Evolutionary conservation across 2,797 vertebrate species (phyloP).

Genomic region (Masticophis lateralis): DNA sequence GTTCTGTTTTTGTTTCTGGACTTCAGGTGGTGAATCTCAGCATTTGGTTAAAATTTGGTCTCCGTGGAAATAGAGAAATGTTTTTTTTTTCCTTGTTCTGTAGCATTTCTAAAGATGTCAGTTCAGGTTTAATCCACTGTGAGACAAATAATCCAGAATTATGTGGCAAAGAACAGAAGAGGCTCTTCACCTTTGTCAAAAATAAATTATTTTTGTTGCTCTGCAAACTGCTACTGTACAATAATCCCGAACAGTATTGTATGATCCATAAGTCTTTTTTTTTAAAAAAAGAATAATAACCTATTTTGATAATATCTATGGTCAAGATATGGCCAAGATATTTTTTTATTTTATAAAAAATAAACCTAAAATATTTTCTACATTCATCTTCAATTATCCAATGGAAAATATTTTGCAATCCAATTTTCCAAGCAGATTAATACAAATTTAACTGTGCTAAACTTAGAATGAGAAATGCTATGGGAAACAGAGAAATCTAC

Average conservation of each 20-base stretch:
- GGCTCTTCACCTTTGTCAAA: not conserved
- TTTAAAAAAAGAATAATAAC: not conserved
- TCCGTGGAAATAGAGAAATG: not conserved
- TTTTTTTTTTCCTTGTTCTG: not conserved
- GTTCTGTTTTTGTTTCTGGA: not conserved
- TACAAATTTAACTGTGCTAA: not conserved
- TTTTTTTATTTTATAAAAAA: not conserved
- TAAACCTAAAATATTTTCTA: not conserved
- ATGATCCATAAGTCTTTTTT: not conserved
- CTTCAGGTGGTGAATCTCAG: not conserved
- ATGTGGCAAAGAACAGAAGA: not conserved
- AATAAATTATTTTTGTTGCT: not conserved
- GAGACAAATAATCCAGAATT: not conserved
- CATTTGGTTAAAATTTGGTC: not conserved
- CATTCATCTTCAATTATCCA: not conserved
- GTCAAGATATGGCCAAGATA: not conserved
- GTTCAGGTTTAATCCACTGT: not conserved
- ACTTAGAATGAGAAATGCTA: not conserved
- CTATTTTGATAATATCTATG: not conserved
- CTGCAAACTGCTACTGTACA: not conserved
- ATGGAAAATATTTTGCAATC: not conserved
- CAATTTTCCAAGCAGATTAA: not conserved
- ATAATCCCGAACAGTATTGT: not conserved
- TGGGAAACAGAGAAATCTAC: not conserved
- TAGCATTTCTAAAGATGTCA: not conserved